phyloP scores from a whole-genome alignment of 1,140 invertebrate genomes.

The Brachionus asplanchnoidis region DNA sequence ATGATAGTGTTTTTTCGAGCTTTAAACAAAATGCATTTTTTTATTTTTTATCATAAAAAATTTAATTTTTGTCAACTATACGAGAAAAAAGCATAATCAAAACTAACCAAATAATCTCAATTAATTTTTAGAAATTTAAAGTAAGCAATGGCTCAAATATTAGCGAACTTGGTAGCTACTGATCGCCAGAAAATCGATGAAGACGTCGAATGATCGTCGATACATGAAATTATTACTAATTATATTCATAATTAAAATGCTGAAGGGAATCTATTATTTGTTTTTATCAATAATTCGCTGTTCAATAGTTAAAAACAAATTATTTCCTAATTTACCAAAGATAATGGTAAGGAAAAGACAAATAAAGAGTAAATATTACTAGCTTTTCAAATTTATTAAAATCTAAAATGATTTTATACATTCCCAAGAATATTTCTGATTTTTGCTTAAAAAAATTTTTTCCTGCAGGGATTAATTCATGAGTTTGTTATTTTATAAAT shows the following conservation, averaged over 20 bases:
- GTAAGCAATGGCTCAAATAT: neutral
- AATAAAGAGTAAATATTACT: neutral
- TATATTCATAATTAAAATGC: neutral
- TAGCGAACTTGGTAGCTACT: neutral
- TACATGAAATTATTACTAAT: neutral
- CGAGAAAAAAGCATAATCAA: neutral
- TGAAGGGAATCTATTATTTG: neutral
- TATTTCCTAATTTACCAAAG: neutral
- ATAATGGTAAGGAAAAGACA: neutral
- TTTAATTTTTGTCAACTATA: neutral
- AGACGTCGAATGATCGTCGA: neutral
- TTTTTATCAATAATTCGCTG: neutral
- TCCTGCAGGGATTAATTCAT: neutral
- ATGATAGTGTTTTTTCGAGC: neutral
- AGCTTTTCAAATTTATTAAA: neutral
- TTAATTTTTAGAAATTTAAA: neutral
- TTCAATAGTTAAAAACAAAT: neutral
- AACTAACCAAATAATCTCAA: neutral
- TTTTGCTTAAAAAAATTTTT: neutral
- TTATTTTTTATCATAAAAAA: slow-evolving; percentile 5
- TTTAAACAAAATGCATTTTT: neutral
- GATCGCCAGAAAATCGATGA: neutral
- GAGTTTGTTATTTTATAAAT: neutral
- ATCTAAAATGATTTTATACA: neutral
- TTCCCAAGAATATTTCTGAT: neutral